Evolutionary conservation across 2,888 invertebrate species (phyloP), one percentile per base, ranked within the genome.

Genomic region (Parascotia fuliginaria): DNA sequence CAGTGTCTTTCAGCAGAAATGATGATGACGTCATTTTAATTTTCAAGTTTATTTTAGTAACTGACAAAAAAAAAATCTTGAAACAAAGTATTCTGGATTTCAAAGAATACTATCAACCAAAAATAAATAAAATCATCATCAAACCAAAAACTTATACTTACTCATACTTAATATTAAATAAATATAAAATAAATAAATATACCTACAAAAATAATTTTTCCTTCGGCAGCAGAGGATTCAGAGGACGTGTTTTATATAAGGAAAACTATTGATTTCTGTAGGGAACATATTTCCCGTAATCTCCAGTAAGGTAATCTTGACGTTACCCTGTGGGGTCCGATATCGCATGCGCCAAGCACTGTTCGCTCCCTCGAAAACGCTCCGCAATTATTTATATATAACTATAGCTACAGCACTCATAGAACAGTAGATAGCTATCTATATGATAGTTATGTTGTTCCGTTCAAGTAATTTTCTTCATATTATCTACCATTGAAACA

Each of bases 341-440:
- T 60, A 67, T 66, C 77, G 77, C 77, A 77, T 77, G 77, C 77
- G 77, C 77, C 69, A 66, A 68, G 58, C 65, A 36, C 47, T 59
- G 55, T 50, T 60, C 52, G 57, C 55, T 75, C 77, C 77, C 72
- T 73, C 68, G 52, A 53, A 47, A 65, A 51, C 54, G 55, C 60
- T 55, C 58, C 62, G 65, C 69, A 70, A 74, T 77, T 71, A 72
- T 70, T 64, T 62, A 45, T 53, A 61, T 53, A 65, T 48, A 67
- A 48, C 55, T 62, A 53, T 50, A 54, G 49, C 40, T 52, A 46
- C 27, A 9, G 32, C 22, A 34, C 12, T 36, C 36, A 31, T 40
- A 40, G 16, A 50, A 31, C 19, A 3, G n/a, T n/a, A n/a, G n/a
- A n/a, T n/a, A n/a, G n/a, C 1, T 29, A 24, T 41, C 31, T 31